Base-by-base conservation (phyloP, 1,140 invertebrate genomes). In the Drosophila elegans region DNA sequence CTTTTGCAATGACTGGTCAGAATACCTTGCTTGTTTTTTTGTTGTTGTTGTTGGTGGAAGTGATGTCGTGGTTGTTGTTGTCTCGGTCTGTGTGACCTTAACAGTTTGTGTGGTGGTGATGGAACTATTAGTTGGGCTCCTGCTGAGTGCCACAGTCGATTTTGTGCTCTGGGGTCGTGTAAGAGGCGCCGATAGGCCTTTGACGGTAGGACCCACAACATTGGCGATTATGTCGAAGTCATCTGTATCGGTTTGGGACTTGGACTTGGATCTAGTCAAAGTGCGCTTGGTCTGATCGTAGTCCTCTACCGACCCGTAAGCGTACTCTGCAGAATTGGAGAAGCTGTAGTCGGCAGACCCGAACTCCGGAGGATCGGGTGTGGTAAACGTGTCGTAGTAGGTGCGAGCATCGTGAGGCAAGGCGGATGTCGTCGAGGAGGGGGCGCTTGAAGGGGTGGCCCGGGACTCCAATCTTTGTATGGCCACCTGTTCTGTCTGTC, bases 371-470 rank as follows among this genome's bases (percentile, higher is more conserved):
- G n/a, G 11, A 41, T 68, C 52, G 3, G 49, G 49, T 4, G 75
- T 88, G 10, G 82, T 81, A 4, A 85, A 36, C 1, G 78, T 85
- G 44, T 71, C 74, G 54, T 90, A 90, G 59, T 76, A 80, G 25
- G 64, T 78, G 29, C 74, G 83, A 6, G 13, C 56, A 77, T 90
- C 78, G 42, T 69, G 64, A 4, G 44, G 46, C 13, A 85, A 52
- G 12, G 42, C 72, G 3, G 64, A 27, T 4, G 84, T 74, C 11
- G 74, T 78, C 4, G 79, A 29, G 27, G 46, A 21, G 25, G 60
- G 36, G 4, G 29, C 10, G 7, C 45, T 78, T 9, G 76, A 53
- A 12, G 53, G 48, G 21, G 13, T 69, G 11, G 25, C 41, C 3
- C 59, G 67, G 6, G 29, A 48, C 16, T 89, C 77, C 42, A 90